Conservation (phyloP, 2,113 vertebrate genomes). For the Astur gentilis region DNA sequence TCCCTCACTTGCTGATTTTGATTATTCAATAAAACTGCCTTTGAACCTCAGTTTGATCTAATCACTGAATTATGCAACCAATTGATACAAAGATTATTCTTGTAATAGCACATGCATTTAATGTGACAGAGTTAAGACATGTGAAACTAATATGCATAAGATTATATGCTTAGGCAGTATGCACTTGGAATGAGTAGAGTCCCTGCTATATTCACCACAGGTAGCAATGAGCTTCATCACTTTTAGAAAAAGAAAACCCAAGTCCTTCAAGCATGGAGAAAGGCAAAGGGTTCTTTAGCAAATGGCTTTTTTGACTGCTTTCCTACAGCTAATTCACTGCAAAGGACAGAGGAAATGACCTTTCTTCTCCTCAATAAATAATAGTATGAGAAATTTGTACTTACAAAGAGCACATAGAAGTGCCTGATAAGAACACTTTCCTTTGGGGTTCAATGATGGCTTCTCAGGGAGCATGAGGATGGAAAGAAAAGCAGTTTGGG, state of each 20-base stretch:
- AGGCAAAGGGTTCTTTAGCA: background rate
- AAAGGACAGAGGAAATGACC: background rate
- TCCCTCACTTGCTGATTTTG: background rate
- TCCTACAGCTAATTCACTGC: background rate
- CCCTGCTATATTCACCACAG: background rate
- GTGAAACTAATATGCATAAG: background rate
- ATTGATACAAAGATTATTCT: background rate
- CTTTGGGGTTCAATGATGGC: background rate
- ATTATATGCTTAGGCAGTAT: background rate
- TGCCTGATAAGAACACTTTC: background rate
- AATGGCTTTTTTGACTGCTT: background rate
- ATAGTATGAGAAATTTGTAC: background rate
- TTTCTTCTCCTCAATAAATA: background rate
- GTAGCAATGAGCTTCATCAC: background rate
- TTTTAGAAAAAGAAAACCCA: background rate
- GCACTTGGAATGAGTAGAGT: background rate
- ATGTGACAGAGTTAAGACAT: background rate
- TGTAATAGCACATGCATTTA: background rate
- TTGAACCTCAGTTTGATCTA: background rate
- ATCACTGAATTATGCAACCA: background rate
- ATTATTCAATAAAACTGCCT: background rate
- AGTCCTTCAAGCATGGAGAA: background rate
- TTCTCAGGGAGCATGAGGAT: background rate
- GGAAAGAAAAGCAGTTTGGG: background rate
- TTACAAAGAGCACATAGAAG: background rate